Base-by-base conservation (phyloP, 2,113 vertebrate species). In the Toxostoma redivivum region DNA sequence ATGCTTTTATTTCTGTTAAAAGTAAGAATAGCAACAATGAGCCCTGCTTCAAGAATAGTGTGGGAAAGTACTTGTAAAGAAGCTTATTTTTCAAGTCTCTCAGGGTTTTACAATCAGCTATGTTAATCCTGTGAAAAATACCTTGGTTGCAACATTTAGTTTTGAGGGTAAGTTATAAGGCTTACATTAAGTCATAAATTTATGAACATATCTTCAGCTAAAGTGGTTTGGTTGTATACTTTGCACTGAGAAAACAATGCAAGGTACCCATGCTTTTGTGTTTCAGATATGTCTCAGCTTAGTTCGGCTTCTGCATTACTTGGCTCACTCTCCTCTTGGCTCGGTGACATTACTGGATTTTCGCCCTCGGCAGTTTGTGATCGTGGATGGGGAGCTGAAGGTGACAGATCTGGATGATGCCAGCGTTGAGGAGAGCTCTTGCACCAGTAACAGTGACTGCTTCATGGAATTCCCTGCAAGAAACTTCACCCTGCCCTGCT, bases 341-440 rank as follows among this genome's bases (percentile, higher is more conserved):
- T 99, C 99, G 0, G 98, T 99, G 93, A 98, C 99, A 0, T 97
- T 99, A 67, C 95, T 99, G 97, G 99, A 99, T 97, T 99, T 99
- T 97, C 98, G 99, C 30, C 99, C 99, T 50, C 98, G 99, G 11
- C 99, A 99, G 97, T 99, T 99, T 53, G 99, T 99, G 44, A 97
- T 99, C 0, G 98, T 99, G 83, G 97, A 98, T 22, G 99, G 98
- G 37, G 99, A 99, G 69, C 98, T 99, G 71, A 99, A 99, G 91
- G 99, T 99, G 89, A 99, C 98, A 0, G 99, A 99, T 91, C 97
- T 99, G 94, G 98, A 99, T 1, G 99, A 99, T 18, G 98, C 98
- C 56, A 99, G 98, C 2, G 97, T 98, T 10, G 98, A 98, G 84
- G 98, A 99, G 92, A 98, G 98, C 1, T 97, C 97, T 8, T 99